These are phyloP conservation scores for Bruchidius siliquastri DNA, from an alignment of 2,888 invertebrate species.

Conservation along the genomic window DNA sequence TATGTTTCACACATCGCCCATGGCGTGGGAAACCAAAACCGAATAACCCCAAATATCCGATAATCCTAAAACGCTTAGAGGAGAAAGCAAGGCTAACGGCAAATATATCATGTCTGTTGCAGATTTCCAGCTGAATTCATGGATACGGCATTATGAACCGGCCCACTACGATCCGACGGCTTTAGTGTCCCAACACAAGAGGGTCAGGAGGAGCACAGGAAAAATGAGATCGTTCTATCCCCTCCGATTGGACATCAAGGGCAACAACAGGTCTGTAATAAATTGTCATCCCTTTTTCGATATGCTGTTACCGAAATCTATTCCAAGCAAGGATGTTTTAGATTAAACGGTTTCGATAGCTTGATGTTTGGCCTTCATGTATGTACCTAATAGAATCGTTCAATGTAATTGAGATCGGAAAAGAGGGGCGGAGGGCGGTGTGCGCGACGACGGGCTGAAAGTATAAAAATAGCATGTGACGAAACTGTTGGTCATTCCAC, in stretches of 20 bases:
- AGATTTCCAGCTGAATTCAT: conserved; percentile 65
- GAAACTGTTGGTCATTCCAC: no score
- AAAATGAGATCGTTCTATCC: conserved; percentile 32
- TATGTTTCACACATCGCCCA: no score
- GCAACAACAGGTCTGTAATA: conserved; percentile 59
- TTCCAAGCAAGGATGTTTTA: no score
- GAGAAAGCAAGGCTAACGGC: background rate
- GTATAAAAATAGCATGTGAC: no score
- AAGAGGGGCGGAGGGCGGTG: no score
- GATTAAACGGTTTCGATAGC: no score
- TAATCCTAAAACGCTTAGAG: background rate
- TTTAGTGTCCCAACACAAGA: conserved; percentile 48
- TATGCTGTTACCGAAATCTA: no score
- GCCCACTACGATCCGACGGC: conserved; percentile 63
- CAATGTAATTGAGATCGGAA: no score
- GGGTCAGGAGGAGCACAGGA: conserved; percentile 45
- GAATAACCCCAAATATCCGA: background rate
- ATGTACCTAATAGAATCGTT: no score
- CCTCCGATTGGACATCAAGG: conserved; percentile 58
- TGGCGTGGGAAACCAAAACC: background rate
- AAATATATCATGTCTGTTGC: conserved; percentile 26
- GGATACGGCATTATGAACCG: conserved; percentile 76
- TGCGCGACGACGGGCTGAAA: no score
- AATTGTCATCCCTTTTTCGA: background rate
- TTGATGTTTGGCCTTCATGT: no score